phyloP scores from a whole-genome alignment of 2,797 vertebrate species.

The Anabacerthia variegaticeps region DNA sequence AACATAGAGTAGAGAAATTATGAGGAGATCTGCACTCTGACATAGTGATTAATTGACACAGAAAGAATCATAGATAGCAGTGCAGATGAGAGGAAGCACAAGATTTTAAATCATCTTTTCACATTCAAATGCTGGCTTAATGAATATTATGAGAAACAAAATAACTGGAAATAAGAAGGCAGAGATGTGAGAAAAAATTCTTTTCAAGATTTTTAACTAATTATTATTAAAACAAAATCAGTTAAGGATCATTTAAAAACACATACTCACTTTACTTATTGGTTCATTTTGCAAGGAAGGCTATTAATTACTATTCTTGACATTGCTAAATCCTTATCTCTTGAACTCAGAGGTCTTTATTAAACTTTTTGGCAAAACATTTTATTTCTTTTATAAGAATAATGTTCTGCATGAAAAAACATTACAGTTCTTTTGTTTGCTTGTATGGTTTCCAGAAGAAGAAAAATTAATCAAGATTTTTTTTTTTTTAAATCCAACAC shows the following conservation, averaged over 20 bases:
- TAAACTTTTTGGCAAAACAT: background rate
- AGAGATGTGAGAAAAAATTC: background rate
- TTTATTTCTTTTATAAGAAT: background rate
- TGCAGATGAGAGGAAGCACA: background rate
- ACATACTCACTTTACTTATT: rapidly evolving
- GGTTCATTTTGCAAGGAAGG: background rate
- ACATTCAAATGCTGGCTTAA: background rate
- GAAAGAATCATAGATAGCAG: background rate
- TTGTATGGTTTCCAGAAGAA: background rate
- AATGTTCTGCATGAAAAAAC: background rate
- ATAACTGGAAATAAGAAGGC: background rate
- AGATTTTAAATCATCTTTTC: background rate
- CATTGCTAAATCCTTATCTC: background rate
- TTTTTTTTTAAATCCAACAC: background rate
- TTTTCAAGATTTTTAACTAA: background rate
- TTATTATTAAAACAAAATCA: background rate
- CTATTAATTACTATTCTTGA: background rate
- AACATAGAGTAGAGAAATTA: background rate
- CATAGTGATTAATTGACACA: background rate
- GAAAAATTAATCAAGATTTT: background rate
- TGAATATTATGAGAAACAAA: background rate
- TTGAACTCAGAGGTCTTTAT: background rate
- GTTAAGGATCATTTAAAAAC: background rate
- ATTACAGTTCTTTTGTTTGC: background rate
- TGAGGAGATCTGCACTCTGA: background rate